Percentiles rank a stretch among this genome's conserved stretches.
These are phyloP conservation scores for Nylanderia fulva DNA, from an alignment of 1,140 invertebrate genomes.

Conservation along the genomic window DNA sequence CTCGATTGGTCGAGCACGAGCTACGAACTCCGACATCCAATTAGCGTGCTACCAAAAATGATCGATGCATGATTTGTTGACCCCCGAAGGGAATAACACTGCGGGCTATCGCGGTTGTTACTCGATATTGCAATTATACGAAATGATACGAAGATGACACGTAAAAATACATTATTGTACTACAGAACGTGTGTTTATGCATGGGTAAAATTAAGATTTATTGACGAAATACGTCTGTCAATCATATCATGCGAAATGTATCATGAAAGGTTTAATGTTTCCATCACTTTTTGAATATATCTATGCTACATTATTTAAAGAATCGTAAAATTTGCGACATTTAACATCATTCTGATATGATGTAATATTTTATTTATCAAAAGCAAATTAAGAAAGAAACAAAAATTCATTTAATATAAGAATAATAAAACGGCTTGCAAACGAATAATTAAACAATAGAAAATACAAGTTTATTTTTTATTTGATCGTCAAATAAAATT, in stretches of 20 bases:
- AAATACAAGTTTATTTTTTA: neutral
- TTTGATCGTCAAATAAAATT: neutral
- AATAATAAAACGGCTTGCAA: neutral
- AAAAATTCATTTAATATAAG: neutral
- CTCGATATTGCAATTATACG: slow-evolving; percentile 33
- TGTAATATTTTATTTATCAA: neutral
- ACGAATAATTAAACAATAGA: neutral
- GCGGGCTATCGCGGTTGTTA: slow-evolving; percentile 46
- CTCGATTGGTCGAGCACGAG: slow-evolving; percentile 4
- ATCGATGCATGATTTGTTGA: slow-evolving; percentile 59
- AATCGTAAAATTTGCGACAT: neutral
- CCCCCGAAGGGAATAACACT: slow-evolving; percentile 31
- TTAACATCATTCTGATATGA: neutral
- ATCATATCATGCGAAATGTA: no score
- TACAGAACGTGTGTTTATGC: neutral
- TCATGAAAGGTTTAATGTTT: neutral
- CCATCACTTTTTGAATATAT: neutral
- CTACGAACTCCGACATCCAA: slow-evolving; percentile 60
- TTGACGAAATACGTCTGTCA: neutral
- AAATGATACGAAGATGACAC: slow-evolving; percentile 22
- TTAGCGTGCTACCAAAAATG: slow-evolving; percentile 69
- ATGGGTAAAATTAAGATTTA: neutral
- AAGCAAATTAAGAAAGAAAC: neutral
- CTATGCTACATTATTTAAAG: neutral
- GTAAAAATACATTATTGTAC: slow-evolving; percentile 29